Evolutionary conservation across 2,797 vertebrate genomes (phyloP).

Genomic region (Onychomys arenicola): DNA sequence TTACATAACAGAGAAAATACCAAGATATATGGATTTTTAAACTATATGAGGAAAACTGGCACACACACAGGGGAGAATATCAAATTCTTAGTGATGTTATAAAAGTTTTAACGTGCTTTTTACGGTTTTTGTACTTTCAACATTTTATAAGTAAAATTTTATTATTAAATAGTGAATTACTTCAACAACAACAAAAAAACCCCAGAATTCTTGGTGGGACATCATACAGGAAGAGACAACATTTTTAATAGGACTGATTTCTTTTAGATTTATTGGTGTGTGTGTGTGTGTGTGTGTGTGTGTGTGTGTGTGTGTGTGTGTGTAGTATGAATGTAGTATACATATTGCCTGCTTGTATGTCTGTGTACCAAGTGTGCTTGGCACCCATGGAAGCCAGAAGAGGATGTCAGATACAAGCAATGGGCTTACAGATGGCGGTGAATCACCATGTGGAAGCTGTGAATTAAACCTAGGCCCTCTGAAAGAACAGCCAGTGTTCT

Average conservation of each 20-base stretch:
- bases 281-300: background rate
- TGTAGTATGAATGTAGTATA: background rate
- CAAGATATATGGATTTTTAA: conserved; percentile 21
- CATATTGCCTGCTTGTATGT: background rate
- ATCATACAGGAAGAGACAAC: background rate
- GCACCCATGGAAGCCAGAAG: background rate
- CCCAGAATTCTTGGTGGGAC: background rate
- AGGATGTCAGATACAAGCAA: background rate
- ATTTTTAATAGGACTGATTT: conserved; percentile 23
- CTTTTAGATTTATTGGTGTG: background rate
- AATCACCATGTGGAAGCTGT: background rate
- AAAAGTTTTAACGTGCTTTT: background rate
- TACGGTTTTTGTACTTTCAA: background rate
- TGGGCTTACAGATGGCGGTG: background rate
- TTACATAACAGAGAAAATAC: background rate
- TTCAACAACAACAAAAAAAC: background rate
- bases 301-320: background rate
- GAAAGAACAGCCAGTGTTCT: background rate
- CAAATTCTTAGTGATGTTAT: background rate
- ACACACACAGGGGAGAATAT: background rate
- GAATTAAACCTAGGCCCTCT: background rate
- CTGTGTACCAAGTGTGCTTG: background rate
- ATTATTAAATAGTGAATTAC: conserved; percentile 10
- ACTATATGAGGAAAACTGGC: background rate
- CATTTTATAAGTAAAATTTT: background rate